Conservation (phyloP, 2,113 vertebrate species). For the Hiodon alosoides region DNA sequence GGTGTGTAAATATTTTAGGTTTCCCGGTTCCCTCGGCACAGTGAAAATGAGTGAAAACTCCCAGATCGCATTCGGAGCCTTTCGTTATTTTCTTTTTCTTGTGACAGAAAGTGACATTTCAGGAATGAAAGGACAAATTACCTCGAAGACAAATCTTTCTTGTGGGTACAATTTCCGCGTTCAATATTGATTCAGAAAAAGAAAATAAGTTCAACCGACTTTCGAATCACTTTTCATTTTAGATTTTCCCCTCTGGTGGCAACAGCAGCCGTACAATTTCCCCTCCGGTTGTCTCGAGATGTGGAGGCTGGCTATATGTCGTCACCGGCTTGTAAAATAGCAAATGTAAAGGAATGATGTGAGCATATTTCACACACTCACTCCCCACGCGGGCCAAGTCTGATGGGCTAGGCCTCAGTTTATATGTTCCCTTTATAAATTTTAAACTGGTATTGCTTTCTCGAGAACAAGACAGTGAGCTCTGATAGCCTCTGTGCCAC, state of each 20-base stretch:
- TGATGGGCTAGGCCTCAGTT: no score
- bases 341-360: background rate
- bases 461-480: no score
- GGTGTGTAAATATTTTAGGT: conserved; percentile 2
- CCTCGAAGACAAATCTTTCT: conserved; percentile 21
- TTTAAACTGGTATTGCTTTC: no score
- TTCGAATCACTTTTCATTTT: conserved; percentile 28
- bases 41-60: conserved; percentile 10
- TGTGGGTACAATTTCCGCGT: conserved; percentile 15
- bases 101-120: conserved; percentile 14
- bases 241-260: conserved; percentile 27
- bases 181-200: conserved; percentile 31
- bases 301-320: background rate
- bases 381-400: no score
- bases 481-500: no score
- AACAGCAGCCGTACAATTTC: conserved; percentile 15
- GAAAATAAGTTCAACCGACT: conserved; percentile 16
- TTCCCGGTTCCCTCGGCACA: background rate
- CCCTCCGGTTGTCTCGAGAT: conserved; percentile 17
- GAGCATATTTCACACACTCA: no score
- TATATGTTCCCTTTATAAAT: no score
- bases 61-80: background rate
- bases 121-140: background rate
- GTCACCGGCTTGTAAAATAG: background rate
- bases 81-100: background rate